Percentiles rank a stretch among this genome's conserved stretches.
Evolutionary conservation across 1,140 invertebrate genomes (phyloP).

Genomic region (Drosophila serrata): DNA sequence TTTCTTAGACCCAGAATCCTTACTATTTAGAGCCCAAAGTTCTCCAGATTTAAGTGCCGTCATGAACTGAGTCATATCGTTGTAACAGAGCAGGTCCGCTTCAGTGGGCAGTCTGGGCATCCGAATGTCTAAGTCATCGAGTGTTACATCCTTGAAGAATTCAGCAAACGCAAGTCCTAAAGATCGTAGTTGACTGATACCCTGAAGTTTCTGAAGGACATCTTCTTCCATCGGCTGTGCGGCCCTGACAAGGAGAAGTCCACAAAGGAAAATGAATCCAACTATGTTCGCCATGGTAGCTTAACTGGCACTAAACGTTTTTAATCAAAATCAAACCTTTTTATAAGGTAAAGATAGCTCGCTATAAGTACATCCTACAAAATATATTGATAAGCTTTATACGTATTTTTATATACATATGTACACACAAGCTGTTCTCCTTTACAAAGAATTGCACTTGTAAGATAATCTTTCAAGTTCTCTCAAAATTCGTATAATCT

Average conservation of each 20-base stretch:
- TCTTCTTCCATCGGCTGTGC: neutral
- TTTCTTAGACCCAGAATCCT: neutral
- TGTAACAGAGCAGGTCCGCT: constrained; percentile 7
- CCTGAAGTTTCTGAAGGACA: constrained; percentile 1
- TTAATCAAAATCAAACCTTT: neutral
- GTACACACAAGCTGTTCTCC: neutral
- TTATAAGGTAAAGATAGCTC: neutral
- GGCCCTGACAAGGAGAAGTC: neutral
- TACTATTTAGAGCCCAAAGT: constrained; percentile 21
- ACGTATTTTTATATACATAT: neutral
- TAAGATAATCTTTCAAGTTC: constrained; percentile 6
- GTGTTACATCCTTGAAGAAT: constrained; percentile 22
- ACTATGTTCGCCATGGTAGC: neutral
- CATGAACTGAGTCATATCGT: constrained; percentile 3
- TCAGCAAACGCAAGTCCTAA: constrained; percentile 23
- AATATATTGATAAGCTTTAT: neutral
- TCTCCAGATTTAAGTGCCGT: constrained; percentile 1
- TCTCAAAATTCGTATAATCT: neutral
- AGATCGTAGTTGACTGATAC: neutral
- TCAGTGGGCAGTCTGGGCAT: constrained; percentile 3
- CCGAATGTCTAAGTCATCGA: constrained; percentile 8
- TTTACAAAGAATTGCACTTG: constrained; percentile 9
- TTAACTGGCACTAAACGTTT: neutral
- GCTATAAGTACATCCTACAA: neutral
- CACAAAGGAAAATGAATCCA: neutral